Conservation (phyloP, 1,140 invertebrate species). For the Pomacea maculata region DNA sequence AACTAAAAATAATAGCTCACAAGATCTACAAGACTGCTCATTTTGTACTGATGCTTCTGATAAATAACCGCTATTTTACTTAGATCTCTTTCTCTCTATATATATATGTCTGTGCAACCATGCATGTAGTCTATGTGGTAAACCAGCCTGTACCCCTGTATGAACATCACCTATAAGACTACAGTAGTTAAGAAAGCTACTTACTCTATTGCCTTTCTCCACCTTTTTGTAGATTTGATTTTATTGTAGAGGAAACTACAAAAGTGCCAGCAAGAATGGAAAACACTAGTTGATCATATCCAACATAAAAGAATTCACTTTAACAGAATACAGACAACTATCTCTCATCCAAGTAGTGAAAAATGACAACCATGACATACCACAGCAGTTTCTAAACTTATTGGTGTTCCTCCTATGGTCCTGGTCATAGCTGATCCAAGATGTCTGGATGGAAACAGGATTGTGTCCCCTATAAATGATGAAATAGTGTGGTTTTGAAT, state of each 20-base stretch:
- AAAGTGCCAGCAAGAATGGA: background rate
- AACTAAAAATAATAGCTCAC: background rate
- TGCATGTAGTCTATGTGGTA: background rate
- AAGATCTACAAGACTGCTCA: background rate
- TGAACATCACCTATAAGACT: background rate
- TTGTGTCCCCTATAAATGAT: slow-evolving; percentile 11
- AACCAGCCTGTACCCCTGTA: background rate
- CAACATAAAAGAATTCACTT: background rate
- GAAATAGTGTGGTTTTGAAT: too few species aligned
- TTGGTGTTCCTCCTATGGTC: slow-evolving; percentile 41
- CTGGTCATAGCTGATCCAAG: slow-evolving; percentile 29
- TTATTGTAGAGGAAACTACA: too few species aligned
- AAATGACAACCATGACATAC: slow-evolving; percentile 27
- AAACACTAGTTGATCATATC: background rate
- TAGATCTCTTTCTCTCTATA: background rate
- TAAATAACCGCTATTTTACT: background rate
- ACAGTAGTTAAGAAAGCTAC: background rate
- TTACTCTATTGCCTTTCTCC: background rate
- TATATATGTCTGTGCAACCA: background rate
- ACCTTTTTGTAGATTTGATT: too few species aligned
- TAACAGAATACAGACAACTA: background rate
- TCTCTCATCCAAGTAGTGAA: too few species aligned
- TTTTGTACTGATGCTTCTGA: background rate
- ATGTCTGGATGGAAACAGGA: slow-evolving; percentile 20
- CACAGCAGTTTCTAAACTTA: slow-evolving; percentile 39